Base-by-base conservation (phyloP, 2,888 invertebrate species). In the Salpingus planirostris region DNA sequence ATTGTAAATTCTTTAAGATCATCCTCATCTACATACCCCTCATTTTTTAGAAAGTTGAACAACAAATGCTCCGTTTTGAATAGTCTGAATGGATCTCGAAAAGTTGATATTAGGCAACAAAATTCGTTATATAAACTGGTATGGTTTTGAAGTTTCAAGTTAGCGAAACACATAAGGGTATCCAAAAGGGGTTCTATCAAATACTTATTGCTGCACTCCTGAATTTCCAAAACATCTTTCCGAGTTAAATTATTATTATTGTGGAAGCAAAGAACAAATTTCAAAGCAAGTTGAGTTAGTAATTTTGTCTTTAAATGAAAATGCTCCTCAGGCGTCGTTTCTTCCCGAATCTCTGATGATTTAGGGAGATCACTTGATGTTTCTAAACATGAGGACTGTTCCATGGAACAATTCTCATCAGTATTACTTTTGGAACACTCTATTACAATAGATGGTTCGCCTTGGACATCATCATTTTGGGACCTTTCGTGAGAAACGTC, bases 221-320 rank as follows among this genome's bases (percentile, higher is more conserved):
- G 23, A 10, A 23, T 10, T 8, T 23, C 7, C 4, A 23, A 23
- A 10, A 23, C 23, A 23, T 23, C 23, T 23, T 23, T 23, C 10
- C 23, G 5, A 6, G 23, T 8, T 8, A 23, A 23, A 23, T 23
- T 23, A 10, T 10, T 23, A 11, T 5, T 23, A 23, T 23, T 23
- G 10, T 23, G 23, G 5, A 23, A 5, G 10, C 7, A 7, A 11
- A 23, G 23, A 8, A 23, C 23, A 23, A 23, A 23, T 11, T 8
- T 5, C 4, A 23, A 7, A 10, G 10, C 18, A 8, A 8, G 8
- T 5, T 18, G 5, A 18, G 5, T 6, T 18, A 18, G 5, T 18
- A 8, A 6, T 18, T 18, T 18, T 8, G 5, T 18, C 18, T 6
- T 6, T 6, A 18, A 18, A 6, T 18, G 5, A 18, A 18, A 18